A percentile compares a stretch with the other conserved stretches of the same genome.
phyloP scores from a whole-genome alignment of 2,797 vertebrate species.

The Megalops cyprinoides region DNA sequence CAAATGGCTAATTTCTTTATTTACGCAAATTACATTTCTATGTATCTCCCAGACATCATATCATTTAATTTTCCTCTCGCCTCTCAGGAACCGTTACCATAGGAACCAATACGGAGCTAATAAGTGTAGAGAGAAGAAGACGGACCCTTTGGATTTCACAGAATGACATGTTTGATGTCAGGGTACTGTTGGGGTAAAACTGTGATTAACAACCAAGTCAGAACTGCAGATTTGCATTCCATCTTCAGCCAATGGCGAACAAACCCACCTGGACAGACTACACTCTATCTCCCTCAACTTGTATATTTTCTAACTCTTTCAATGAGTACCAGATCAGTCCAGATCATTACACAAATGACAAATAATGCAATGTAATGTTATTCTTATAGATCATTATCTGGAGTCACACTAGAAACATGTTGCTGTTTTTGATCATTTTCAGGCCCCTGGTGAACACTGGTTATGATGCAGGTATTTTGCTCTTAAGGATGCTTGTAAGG shows the following conservation, averaged over 20 bases:
- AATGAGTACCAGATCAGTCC: too few species aligned
- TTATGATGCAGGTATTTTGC: too few species aligned
- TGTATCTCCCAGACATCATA: slow-evolving; percentile 15
- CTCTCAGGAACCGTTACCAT: not conserved
- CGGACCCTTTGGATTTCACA: not conserved
- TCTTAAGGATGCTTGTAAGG: too few species aligned
- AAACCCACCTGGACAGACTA: not conserved
- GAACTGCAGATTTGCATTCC: not conserved
- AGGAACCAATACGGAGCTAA: slow-evolving; percentile 9
- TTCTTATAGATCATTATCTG: too few species aligned
- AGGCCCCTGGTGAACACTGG: too few species aligned
- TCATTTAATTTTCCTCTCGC: slow-evolving; percentile 7
- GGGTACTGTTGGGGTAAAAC: not conserved
- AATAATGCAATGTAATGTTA: too few species aligned
- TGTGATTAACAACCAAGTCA: too few species aligned
- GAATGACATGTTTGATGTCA: not conserved
- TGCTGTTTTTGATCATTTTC: too few species aligned
- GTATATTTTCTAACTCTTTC: too few species aligned
- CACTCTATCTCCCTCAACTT: too few species aligned
- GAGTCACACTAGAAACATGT: too few species aligned
- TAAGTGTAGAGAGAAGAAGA: not conserved
- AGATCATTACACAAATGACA: too few species aligned
- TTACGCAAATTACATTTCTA: slow-evolving; percentile 26
- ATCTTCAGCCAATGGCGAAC: not conserved
- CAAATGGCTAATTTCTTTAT: slow-evolving; percentile 5